Conservation (phyloP, 37 sponge, comb jelly and placozoan genomes). For the Mnemiopsis leidyi region DNA sequence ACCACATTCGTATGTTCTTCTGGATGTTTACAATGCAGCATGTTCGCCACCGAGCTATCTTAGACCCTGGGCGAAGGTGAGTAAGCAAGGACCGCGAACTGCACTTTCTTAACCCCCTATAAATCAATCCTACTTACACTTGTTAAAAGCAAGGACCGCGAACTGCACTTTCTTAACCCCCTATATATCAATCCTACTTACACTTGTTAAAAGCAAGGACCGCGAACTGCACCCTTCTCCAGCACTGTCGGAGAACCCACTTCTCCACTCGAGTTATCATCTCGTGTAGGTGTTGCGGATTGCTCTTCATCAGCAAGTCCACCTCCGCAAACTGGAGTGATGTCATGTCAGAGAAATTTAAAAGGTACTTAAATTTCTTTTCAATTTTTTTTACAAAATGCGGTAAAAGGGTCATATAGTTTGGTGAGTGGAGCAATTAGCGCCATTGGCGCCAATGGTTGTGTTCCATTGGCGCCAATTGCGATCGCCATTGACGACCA, state of each 20-base stretch:
- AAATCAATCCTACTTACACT: conserved; percentile 70
- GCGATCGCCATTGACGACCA: too few species aligned
- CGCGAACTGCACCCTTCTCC: conserved; percentile 92
- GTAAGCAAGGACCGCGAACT: not conserved
- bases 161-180: too few species aligned
- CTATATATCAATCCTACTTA: conserved; percentile 59
- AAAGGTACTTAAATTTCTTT: too few species aligned
- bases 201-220: conserved; percentile 86
- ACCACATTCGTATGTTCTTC: conserved; percentile 73
- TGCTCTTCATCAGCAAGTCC: conserved; percentile 88
- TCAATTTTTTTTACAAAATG: too few species aligned
- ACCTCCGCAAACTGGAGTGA: conserved; percentile 96
- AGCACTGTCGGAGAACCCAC: conserved; percentile 82
- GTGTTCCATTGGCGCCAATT: too few species aligned
- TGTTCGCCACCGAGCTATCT: conserved; percentile 49
- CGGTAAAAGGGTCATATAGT: too few species aligned
- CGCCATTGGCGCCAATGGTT: too few species aligned
- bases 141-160: conserved; percentile 66
- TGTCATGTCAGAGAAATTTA: too few species aligned
- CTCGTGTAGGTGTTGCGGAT: conserved; percentile 71
- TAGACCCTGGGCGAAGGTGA: conserved; percentile 14
- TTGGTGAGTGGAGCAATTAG: too few species aligned
- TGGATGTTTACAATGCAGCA: conserved; percentile 69
- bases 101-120: too few species aligned
- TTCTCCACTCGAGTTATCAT: conserved; percentile 74